phyloP scores from a whole-genome alignment of 2,113 vertebrate species.

The Regulus satrapa region DNA sequence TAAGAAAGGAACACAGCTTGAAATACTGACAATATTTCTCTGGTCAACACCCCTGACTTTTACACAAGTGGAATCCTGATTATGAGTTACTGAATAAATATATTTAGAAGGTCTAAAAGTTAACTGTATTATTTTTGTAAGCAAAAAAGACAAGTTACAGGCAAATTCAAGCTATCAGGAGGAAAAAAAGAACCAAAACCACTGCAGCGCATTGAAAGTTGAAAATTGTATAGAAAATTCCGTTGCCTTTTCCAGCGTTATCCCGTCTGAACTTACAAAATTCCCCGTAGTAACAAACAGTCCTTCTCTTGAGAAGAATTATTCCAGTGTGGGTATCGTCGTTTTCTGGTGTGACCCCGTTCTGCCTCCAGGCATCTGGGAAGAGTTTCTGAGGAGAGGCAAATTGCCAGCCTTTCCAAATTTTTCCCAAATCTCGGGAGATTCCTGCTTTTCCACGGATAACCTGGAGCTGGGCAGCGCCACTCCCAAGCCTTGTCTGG shows the following conservation, averaged over 20 bases:
- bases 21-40: slow-evolving; percentile 77
- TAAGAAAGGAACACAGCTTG: slow-evolving; percentile 75
- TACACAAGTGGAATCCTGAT: slow-evolving; percentile 74
- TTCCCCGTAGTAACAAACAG: slow-evolving; percentile 59
- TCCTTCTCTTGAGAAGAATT: slow-evolving; percentile 57
- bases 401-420: no score
- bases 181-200: not conserved
- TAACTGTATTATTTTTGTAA: slow-evolving; percentile 61
- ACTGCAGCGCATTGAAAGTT: slow-evolving; percentile 51
- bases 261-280: slow-evolving; percentile 65
- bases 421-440: no score
- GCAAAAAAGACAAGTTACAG: slow-evolving; percentile 66
- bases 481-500: not conserved
- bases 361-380: not conserved
- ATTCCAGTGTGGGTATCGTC: slow-evolving; percentile 13
- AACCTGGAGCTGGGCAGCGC: not conserved
- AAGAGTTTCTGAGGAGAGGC: not conserved
- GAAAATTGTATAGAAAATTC: slow-evolving; percentile 66
- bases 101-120: slow-evolving; percentile 66
- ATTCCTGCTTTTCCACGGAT: not conserved
- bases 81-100: slow-evolving; percentile 70
- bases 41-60: slow-evolving; percentile 69
- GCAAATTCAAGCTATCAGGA: slow-evolving; percentile 65
- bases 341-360: not conserved
- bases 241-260: slow-evolving; percentile 41